phyloP scores from a whole-genome alignment of 64 coral and sea anemone species.

The Orbicella faveolata region DNA sequence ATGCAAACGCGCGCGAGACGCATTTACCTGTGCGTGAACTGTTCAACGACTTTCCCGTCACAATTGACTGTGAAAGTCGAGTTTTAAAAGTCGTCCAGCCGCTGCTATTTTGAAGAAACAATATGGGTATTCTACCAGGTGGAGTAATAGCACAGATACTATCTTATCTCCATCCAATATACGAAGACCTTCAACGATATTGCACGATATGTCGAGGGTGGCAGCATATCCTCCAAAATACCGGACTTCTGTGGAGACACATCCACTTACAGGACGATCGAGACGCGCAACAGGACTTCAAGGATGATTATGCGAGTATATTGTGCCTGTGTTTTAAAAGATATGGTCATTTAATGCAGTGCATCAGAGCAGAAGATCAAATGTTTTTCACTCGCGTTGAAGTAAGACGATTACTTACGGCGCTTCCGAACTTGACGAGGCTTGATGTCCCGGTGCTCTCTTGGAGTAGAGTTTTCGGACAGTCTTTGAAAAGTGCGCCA shows the following conservation, averaged over 20 bases:
- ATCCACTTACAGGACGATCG: conserved; percentile 52
- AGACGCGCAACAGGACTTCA: background rate
- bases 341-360: conserved; percentile 47
- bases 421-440: conserved; percentile 27
- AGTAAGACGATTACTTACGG: background rate
- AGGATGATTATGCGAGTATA: conserved; percentile 23
- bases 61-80: background rate
- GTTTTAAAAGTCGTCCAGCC: background rate
- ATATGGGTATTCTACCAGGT: conserved; percentile 41
- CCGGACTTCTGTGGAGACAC: conserved; percentile 44
- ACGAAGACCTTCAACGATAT: conserved; percentile 31
- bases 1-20: conserved; percentile 1
- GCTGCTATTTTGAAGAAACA: background rate
- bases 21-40: background rate
- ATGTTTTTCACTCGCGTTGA: background rate
- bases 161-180: conserved; percentile 49
- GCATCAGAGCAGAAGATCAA: conserved; percentile 48
- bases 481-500: conserved; percentile 25
- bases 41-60: background rate
- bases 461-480: conserved; percentile 35
- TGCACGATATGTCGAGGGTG: conserved; percentile 42
- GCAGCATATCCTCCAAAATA: conserved; percentile 44
- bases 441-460: conserved; percentile 36
- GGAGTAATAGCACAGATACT: conserved; percentile 50
- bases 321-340: conserved; percentile 20